phyloP scores from a whole-genome alignment of 2,888 invertebrate genomes.

The Papilio demoleus region DNA sequence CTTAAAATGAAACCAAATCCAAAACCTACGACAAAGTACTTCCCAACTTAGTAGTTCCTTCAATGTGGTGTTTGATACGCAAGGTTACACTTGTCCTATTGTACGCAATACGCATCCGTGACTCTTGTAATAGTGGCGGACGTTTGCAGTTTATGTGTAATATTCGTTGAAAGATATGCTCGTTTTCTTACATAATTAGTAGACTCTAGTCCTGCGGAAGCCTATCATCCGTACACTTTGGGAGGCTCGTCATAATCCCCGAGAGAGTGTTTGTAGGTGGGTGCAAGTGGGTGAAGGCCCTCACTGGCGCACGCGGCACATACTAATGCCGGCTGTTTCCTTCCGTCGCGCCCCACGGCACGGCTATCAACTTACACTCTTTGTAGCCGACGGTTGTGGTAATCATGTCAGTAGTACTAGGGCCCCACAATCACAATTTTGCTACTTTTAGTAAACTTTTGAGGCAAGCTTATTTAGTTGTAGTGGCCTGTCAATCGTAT shows the following conservation, averaged over 20 bases:
- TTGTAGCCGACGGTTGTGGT: too few relatives aligned
- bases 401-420: background rate
- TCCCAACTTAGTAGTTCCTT: background rate
- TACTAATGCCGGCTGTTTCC: constrained; percentile 53
- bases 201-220: background rate
- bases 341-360: constrained; percentile 32
- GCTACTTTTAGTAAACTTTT: background rate
- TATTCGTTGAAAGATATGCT: background rate
- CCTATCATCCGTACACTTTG: too few relatives aligned
- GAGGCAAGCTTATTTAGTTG: background rate
- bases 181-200: background rate
- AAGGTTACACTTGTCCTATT: background rate
- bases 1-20: background rate
- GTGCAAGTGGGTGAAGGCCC: constrained; percentile 64
- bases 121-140: background rate
- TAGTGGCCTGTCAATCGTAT: background rate
- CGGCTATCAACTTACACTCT: too few relatives aligned
- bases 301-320: constrained; percentile 54
- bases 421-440: background rate
- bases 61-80: background rate
- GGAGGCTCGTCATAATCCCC: background rate
- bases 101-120: background rate
- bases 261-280: constrained; percentile 8
- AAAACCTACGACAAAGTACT: too few relatives aligned
- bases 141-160: background rate